These are phyloP conservation scores for Ophion ventricosus DNA, from an alignment of 2,888 invertebrate species.

Conservation along the genomic window DNA sequence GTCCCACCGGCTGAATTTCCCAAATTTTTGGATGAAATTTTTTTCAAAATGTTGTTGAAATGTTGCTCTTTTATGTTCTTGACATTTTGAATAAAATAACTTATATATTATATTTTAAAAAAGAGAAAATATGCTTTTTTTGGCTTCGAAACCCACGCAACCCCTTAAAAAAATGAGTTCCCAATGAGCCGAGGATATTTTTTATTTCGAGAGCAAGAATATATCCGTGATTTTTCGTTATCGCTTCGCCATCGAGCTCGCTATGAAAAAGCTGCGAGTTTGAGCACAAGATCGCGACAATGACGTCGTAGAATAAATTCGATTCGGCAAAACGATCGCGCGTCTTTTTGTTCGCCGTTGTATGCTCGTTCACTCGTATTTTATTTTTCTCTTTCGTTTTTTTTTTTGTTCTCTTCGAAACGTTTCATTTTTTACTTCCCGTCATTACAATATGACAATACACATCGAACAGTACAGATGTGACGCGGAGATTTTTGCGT, in stretches of 20 bases:
- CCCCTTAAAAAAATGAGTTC: not conserved
- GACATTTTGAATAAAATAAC: no score
- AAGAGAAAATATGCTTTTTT: no score
- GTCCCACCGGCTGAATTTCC: no score
- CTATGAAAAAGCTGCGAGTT: not conserved
- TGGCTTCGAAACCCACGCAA: not conserved
- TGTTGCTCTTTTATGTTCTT: no score
- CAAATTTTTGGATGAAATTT: no score
- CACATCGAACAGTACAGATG: slow-evolving; percentile 19
- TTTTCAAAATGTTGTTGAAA: no score
- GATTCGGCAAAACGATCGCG: not conserved
- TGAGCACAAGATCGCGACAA: not conserved
- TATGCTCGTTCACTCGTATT: not conserved
- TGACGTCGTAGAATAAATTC: slow-evolving; percentile 1
- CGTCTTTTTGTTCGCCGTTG: slow-evolving; percentile 2
- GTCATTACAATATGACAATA: slow-evolving; percentile 31
- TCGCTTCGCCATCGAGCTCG: not conserved
- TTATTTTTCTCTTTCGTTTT: not conserved
- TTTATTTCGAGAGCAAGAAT: not conserved
- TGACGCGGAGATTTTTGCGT: slow-evolving; percentile 46
- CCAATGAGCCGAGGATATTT: not conserved
- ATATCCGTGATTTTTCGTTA: not conserved
- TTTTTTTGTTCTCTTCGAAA: not conserved
- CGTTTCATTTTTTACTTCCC: slow-evolving; percentile 1
- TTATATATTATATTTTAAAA: no score